These are phyloP conservation scores for Phengaris arion DNA, from an alignment of 2,888 invertebrate species.

Conservation along the genomic window DNA sequence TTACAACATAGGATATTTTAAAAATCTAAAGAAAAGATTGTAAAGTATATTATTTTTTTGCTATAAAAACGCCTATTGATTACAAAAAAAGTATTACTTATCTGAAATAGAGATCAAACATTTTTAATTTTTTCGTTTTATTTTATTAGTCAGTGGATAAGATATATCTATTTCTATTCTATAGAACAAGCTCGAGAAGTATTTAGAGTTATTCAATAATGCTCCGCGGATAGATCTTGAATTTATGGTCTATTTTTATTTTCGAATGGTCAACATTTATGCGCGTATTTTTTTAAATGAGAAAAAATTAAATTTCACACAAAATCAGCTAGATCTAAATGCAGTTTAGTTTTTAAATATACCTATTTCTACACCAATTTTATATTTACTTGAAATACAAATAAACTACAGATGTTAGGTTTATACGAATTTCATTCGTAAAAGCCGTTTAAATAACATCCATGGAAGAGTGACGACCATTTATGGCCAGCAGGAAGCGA, in stretches of 20 bases:
- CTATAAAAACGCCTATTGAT: no score
- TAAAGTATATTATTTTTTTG: no score
- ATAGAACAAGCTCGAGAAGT: not conserved
- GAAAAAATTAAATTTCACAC: not conserved
- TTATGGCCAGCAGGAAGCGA: slow-evolving; percentile 69
- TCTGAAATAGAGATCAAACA: no score
- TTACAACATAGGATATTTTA: no score
- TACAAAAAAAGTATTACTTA: no score
- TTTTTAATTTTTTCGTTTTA: no score
- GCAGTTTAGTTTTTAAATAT: no score
- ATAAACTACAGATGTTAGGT: not conserved
- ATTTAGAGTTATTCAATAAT: not conserved
- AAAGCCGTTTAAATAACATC: not conserved
- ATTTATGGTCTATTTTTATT: slow-evolving; percentile 17
- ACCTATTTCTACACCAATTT: no score
- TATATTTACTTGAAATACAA: no score
- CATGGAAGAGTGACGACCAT: slow-evolving; percentile 44
- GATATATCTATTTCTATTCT: slow-evolving; percentile 7
- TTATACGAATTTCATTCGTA: not conserved
- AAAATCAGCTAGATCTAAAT: not conserved
- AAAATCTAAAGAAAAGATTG: no score
- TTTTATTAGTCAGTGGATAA: not conserved
- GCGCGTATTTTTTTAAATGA: not conserved
- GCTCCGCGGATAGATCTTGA: slow-evolving; percentile 3
- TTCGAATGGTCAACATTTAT: slow-evolving; percentile 8